Conservation (phyloP, 2,113 vertebrate genomes). For the Barnardius zonarius region DNA sequence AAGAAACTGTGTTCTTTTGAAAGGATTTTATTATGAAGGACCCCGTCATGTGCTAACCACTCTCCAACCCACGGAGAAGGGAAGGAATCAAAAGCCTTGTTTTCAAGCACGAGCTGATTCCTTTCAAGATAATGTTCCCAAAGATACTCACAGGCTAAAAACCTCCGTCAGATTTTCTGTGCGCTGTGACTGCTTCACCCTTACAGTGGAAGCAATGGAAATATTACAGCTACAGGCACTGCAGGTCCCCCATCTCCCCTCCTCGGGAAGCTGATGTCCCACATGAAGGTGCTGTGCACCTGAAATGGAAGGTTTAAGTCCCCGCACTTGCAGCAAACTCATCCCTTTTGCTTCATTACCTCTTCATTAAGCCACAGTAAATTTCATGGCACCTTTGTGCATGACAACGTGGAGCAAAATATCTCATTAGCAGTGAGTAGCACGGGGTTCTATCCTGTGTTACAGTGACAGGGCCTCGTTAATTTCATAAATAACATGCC, state of each 20-base stretch:
- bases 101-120: neutral
- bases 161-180: neutral
- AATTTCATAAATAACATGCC: neutral
- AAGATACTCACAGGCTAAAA: neutral
- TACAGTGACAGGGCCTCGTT: neutral
- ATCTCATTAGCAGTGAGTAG: neutral
- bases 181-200: neutral
- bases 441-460: neutral
- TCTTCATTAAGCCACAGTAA: fast-evolving
- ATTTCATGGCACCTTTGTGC: neutral
- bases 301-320: neutral
- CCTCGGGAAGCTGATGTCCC: neutral
- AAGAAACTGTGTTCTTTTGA: neutral
- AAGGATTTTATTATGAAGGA: neutral
- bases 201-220: neutral
- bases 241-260: neutral
- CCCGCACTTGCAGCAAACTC: neutral
- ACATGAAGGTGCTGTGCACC: neutral
- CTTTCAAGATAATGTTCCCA: neutral
- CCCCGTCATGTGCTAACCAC: fast-evolving
- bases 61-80: neutral
- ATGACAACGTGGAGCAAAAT: neutral
- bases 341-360: neutral
- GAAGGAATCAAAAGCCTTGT: neutral
- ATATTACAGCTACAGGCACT: neutral